Evolutionary conservation across 2,113 vertebrate genomes (phyloP), one percentile per base, ranked within the genome.

Genomic region (Murina feae): DNA sequence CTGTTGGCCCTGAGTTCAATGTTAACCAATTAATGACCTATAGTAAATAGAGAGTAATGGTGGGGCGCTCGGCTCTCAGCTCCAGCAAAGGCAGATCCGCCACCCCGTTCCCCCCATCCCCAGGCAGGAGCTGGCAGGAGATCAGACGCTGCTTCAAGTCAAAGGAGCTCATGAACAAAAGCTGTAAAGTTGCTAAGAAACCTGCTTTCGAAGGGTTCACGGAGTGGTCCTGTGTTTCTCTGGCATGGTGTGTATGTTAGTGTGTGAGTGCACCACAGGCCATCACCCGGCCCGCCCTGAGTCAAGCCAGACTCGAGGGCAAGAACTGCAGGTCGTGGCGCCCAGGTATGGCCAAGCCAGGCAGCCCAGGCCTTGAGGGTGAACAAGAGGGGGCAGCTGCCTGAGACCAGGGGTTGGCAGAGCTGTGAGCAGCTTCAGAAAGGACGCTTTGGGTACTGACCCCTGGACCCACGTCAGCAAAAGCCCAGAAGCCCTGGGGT

Each of bases 141-240:
- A 92, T 87, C 86, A 90, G 55, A 84, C 0, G 0, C 69, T 30
- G 4, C 82, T 93, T 78, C 39, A 60, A 9, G 85, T 80, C 55
- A 58, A 69, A 84, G 88, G 39, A 53, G 93, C 49, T 93, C 63
- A 42, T 1, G 44, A 96, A 92, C 58, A 95, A 91, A 95, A 76
- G 30, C 93, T 81, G 30, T 30, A 35, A 95, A 96, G 93, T 87
- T 90, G 65, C 90, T 79, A 89, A 93, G 96, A 93, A 95, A 96
- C 90, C 84, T 78, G 90, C 69, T 71, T 95, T 47, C 90, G 44
- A 66, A 89, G 66, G 53, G 58, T 78, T 93, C 84, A n/a, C 35
- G 4, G 13, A 71, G 55, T 32, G 37, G 55, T 78, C 72, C 82
- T 88, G 92, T 90, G 80, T 96, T 89, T 85, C 47, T 39, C 5